phyloP scores from a whole-genome alignment of 2,113 vertebrate genomes.

The Lophura nycthemera region DNA sequence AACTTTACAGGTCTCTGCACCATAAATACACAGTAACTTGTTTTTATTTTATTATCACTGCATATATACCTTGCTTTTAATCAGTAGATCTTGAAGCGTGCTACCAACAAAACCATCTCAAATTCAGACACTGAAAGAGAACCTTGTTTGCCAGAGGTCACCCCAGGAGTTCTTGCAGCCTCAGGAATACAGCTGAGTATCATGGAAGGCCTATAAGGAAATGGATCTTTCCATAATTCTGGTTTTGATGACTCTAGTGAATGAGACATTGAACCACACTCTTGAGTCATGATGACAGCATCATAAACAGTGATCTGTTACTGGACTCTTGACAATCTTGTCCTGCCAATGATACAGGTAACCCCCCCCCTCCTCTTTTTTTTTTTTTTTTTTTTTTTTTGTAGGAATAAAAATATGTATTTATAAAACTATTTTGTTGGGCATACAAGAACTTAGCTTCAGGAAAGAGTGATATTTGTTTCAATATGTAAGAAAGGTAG shows the following conservation, averaged over 20 bases:
- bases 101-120: background rate
- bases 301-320: conserved; percentile 1
- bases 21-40: background rate
- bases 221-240: background rate
- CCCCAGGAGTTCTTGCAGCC: background rate
- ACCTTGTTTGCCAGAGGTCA: conserved; percentile 10
- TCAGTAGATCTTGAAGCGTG: background rate
- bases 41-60: background rate
- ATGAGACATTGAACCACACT: conserved; percentile 34
- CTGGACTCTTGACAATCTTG: background rate
- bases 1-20: background rate
- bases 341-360: background rate
- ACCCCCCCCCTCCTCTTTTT: too few relatives aligned
- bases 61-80: background rate
- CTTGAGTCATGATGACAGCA: conserved; percentile 26
- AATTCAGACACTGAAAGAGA: background rate
- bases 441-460: background rate
- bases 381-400: background rate
- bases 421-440: background rate
- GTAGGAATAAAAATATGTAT: background rate
- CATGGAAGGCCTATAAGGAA: conserved; percentile 21
- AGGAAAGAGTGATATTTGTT: background rate
- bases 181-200: background rate
- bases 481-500: background rate
- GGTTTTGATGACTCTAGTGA: conserved; percentile 29